phyloP scores from a whole-genome alignment of 1,140 invertebrate species.

The Lordiphosa collinella region DNA sequence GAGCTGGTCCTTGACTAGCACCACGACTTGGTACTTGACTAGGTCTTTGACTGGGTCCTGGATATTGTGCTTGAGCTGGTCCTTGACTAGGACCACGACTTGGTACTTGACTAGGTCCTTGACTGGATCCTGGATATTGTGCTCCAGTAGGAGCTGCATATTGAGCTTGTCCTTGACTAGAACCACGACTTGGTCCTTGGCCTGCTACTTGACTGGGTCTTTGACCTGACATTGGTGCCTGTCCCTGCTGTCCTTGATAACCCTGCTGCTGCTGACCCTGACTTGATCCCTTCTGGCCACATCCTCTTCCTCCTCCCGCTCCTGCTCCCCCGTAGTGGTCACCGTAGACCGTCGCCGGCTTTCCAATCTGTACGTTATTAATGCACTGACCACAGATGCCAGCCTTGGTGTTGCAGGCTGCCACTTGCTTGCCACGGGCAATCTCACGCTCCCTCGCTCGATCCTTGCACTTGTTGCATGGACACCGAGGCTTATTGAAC shows the following conservation, averaged over 20 bases:
- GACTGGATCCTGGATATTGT: too few relatives aligned
- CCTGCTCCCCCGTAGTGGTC: too few relatives aligned
- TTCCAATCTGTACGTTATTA: neutral
- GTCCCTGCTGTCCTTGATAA: too few relatives aligned
- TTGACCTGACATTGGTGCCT: neutral
- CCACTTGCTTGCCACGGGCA: neutral
- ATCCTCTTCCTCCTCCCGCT: neutral
- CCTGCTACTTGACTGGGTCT: neutral
- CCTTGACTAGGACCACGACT: too few relatives aligned
- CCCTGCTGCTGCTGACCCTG: neutral
- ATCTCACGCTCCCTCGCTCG: neutral
- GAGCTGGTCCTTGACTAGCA: too few relatives aligned
- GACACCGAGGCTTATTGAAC: constrained; percentile 7
- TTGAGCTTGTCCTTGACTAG: neutral
- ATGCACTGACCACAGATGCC: constrained; percentile 1
- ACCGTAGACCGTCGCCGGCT: neutral
- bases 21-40: too few relatives aligned
- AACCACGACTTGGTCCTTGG: too few relatives aligned
- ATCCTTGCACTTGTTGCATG: constrained; percentile 24
- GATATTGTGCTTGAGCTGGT: too few relatives aligned
- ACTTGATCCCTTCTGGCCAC: too few relatives aligned
- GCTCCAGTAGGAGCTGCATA: neutral
- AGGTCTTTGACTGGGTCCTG: too few relatives aligned
- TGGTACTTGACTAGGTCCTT: too few relatives aligned
- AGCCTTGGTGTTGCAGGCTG: neutral